phyloP scores from a whole-genome alignment of 2,113 vertebrate species.

The Spea bombifrons region DNA sequence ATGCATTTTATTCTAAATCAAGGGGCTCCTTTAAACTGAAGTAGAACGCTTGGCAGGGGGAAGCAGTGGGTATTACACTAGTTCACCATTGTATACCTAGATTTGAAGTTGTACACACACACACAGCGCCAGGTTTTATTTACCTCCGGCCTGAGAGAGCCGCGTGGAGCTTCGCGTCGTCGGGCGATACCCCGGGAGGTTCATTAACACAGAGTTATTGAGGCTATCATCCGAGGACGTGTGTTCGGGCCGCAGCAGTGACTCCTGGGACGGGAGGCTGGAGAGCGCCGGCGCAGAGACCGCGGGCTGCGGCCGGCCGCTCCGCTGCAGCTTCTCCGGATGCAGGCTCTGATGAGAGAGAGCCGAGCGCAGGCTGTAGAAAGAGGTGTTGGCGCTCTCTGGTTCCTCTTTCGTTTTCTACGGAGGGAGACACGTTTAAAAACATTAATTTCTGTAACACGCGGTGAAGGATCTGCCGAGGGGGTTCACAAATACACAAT shows the following conservation, averaged over 20 bases:
- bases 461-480: too few relatives aligned
- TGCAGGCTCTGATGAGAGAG: slow-evolving; percentile 55
- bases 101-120: too few relatives aligned
- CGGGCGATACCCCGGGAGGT: slow-evolving; percentile 83
- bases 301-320: slow-evolving; percentile 54
- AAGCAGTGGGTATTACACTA: too few relatives aligned
- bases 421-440: neutral
- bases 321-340: slow-evolving; percentile 28
- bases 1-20: too few relatives aligned
- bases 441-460: too few relatives aligned
- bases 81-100: too few relatives aligned
- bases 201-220: slow-evolving; percentile 65
- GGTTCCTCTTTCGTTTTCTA: slow-evolving; percentile 70
- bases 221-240: slow-evolving; percentile 58
- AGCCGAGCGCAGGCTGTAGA: slow-evolving; percentile 66
- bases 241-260: slow-evolving; percentile 50
- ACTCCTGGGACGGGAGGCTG: slow-evolving; percentile 59
- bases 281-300: slow-evolving; percentile 56
- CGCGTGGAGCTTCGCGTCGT: slow-evolving; percentile 69
- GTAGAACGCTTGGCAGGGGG: too few relatives aligned
- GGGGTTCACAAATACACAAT: too few relatives aligned
- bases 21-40: too few relatives aligned
- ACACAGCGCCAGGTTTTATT: too few relatives aligned
- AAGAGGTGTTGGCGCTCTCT: slow-evolving; percentile 60
- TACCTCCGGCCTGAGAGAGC: slow-evolving; percentile 60